Percentiles rank a stretch among this genome's conserved stretches.
These are phyloP conservation scores for Pristionchus japonicus DNA, from an alignment of 2,888 invertebrate species.

Conservation along the genomic window DNA sequence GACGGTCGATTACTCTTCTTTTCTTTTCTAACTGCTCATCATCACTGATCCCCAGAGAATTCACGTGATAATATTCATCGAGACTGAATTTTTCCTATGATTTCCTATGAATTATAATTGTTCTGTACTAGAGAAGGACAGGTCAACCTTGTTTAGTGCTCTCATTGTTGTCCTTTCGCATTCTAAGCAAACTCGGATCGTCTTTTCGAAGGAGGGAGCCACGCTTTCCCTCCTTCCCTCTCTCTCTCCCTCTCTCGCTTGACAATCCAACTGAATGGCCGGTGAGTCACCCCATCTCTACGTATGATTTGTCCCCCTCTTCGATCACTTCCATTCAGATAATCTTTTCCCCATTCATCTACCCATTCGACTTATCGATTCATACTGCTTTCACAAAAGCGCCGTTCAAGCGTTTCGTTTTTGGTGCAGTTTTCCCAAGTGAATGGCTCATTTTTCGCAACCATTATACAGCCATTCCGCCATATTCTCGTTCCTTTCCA, in stretches of 20 bases:
- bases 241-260: background rate
- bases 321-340: conserved; percentile 7
- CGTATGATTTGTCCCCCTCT: conserved; percentile 1
- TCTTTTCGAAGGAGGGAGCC: background rate
- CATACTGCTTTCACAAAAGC: conserved; percentile 11
- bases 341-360: background rate
- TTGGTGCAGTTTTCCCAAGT: background rate
- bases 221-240: background rate
- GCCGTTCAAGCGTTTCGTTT: background rate
- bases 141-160: background rate
- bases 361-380: conserved; percentile 5
- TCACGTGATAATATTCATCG: background rate
- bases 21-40: background rate
- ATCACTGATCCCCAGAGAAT: background rate
- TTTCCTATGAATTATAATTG: too few species aligned
- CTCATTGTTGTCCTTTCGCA: background rate
- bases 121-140: background rate
- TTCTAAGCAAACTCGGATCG: conserved; percentile 4
- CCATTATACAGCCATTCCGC: background rate
- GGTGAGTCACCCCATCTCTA: conserved; percentile 11
- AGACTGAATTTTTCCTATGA: background rate
- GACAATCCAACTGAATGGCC: conserved; percentile 24
- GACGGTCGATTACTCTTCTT: background rate
- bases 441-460: background rate
- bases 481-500: background rate